Conservation (phyloP, 2,113 vertebrate genomes). For the Paramisgurnus dabryanus region DNA sequence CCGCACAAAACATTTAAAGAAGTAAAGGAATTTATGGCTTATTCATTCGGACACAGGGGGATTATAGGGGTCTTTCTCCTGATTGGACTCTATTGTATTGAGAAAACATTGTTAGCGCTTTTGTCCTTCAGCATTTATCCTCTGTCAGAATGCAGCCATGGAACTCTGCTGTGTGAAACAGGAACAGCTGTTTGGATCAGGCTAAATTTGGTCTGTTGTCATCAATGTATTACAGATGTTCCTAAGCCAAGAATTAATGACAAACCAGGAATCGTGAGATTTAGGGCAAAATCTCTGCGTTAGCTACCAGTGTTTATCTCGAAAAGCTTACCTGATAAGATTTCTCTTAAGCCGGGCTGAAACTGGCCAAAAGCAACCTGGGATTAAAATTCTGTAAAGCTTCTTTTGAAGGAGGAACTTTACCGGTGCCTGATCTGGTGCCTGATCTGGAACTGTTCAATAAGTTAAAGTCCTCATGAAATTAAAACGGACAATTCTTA, state of each 20-base stretch:
- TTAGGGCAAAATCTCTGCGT: conserved; percentile 51
- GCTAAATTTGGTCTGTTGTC: conserved; percentile 67
- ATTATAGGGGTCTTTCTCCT: conserved; percentile 59
- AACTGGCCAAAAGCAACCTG: conserved; percentile 61
- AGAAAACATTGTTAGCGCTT: conserved; percentile 71
- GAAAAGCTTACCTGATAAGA: conserved; percentile 45
- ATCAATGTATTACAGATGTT: conserved; percentile 74
- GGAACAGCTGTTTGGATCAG: conserved; percentile 74
- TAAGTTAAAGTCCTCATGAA: no score
- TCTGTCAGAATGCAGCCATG: conserved; percentile 64
- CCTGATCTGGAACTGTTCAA: no score
- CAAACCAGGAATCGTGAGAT: conserved; percentile 54
- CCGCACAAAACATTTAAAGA: neutral
- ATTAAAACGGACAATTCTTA: no score
- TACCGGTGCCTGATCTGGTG: no score
- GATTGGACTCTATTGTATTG: conserved; percentile 68
- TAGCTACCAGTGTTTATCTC: conserved; percentile 56
- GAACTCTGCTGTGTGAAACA: conserved; percentile 62
- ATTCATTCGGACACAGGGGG: conserved; percentile 9
- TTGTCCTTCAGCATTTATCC: conserved; percentile 70
- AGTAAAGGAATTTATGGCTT: neutral
- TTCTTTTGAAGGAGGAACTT: no score
- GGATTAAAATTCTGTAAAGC: conserved; percentile 40
- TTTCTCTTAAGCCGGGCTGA: conserved; percentile 64
- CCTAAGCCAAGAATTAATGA: conserved; percentile 62